Percentiles rank a stretch among this genome's conserved stretches.
Conservation (phyloP, 2,113 vertebrate genomes). For the Donacobius atricapilla region DNA sequence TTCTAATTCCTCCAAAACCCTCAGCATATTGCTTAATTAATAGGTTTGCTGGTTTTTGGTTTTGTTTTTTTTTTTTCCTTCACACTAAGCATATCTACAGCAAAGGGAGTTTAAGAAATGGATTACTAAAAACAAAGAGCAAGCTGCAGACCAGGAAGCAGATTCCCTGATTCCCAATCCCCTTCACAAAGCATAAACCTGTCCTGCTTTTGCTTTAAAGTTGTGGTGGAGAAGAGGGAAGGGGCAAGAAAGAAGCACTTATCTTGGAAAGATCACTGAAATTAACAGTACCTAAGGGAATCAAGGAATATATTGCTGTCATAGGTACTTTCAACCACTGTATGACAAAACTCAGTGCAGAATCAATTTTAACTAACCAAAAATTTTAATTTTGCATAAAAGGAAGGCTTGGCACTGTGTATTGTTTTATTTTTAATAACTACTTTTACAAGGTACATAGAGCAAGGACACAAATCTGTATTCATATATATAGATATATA, state of each 20-base stretch:
- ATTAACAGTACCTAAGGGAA: not conserved
- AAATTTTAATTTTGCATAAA: not conserved
- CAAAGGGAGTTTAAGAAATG: not conserved
- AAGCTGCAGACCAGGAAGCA: not conserved
- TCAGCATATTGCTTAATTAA: not conserved
- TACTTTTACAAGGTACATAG: not conserved
- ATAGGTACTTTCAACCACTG: not conserved
- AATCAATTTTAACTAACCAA: not conserved
- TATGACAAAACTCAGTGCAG: not conserved
- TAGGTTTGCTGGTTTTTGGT: too few relatives aligned
- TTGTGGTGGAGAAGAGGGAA: not conserved
- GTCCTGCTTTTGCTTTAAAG: not conserved
- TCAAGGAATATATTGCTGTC: not conserved
- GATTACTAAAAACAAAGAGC: not conserved
- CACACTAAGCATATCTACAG: not conserved
- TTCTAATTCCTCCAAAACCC: not conserved
- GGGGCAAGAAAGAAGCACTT: not conserved
- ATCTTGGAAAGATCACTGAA: not conserved
- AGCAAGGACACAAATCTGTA: not conserved
- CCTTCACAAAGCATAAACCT: not conserved
- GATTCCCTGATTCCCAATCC: not conserved
- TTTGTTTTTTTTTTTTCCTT: not conserved
- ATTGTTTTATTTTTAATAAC: not conserved
- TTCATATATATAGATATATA: not conserved
- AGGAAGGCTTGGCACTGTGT: not conserved